These are phyloP conservation scores for Seriola rivoliana DNA, from an alignment of 2,113 vertebrate genomes.

Conservation along the genomic window DNA sequence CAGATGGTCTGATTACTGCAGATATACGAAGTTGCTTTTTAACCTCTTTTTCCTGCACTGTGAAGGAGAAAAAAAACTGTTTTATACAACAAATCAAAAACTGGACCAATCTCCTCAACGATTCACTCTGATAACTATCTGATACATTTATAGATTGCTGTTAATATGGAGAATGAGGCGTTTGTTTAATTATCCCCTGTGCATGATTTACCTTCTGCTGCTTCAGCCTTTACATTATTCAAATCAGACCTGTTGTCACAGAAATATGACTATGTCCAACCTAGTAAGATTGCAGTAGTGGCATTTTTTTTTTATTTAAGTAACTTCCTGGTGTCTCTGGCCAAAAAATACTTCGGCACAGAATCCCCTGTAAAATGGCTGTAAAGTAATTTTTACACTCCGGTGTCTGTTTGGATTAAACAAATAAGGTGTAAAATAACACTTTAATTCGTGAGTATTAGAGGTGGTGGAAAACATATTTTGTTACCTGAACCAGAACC, in stretches of 20 bases:
- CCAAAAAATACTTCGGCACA: no score
- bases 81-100: neutral
- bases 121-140: neutral
- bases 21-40: neutral
- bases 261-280: neutral
- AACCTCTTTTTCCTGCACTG: neutral
- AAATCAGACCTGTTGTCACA: neutral
- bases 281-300: neutral
- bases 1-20: neutral
- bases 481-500: neutral
- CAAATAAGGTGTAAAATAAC: neutral
- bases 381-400: neutral
- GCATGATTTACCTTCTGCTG: neutral
- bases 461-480: neutral
- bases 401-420: neutral
- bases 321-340: no score
- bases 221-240: neutral
- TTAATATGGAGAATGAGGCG: neutral
- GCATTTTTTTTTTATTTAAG: neutral
- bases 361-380: no score
- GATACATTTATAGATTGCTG: neutral
- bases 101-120: neutral
- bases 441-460: neutral
- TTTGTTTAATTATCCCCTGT: neutral
- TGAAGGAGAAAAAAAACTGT: neutral